Percentiles rank a stretch among this genome's conserved stretches.
Conservation (phyloP, 2,113 vertebrate genomes). For the Bubo bubo region DNA sequence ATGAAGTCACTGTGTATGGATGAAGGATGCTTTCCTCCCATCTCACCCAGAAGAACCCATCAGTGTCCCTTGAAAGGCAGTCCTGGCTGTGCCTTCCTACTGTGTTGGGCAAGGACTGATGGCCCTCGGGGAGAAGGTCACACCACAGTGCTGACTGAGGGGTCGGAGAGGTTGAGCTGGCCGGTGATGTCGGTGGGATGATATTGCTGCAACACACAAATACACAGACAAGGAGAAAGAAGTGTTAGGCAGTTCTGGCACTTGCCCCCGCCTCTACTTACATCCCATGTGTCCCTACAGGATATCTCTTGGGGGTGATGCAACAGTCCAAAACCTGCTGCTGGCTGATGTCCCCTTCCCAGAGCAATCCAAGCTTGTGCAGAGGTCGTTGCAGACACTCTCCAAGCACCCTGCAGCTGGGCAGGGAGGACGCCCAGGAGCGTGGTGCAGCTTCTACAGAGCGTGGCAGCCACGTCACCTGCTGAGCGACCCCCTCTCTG, state of each 20-base stretch:
- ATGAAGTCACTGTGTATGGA: slow-evolving; percentile 52
- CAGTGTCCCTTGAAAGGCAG: slow-evolving; percentile 61
- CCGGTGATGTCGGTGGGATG: slow-evolving; percentile 98
- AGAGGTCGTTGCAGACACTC: background rate
- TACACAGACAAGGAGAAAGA: slow-evolving; percentile 78
- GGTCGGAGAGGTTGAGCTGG: slow-evolving; percentile 98
- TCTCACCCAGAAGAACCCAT: slow-evolving; percentile 62
- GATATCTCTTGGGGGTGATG: slow-evolving; percentile 7
- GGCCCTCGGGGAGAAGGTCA: slow-evolving; percentile 75
- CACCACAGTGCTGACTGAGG: slow-evolving; percentile 99
- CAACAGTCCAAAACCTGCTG: background rate
- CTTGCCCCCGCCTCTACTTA: background rate
- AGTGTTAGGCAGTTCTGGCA: slow-evolving; percentile 64
- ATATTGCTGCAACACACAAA: slow-evolving; percentile 93
- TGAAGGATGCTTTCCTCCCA: slow-evolving; percentile 59
- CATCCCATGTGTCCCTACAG: slow-evolving; percentile 7
- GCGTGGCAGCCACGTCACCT: background rate
- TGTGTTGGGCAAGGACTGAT: slow-evolving; percentile 47
- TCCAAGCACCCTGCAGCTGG: background rate
- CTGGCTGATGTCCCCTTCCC: slow-evolving; percentile 11
- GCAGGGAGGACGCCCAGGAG: background rate
- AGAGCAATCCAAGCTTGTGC: background rate
- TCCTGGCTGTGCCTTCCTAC: slow-evolving; percentile 38
- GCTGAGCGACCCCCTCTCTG: background rate
- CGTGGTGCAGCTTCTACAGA: background rate